Evolutionary conservation across 2,113 vertebrate genomes (phyloP), one percentile per base, ranked within the genome.

Genomic region (Nothobranchius furzeri): DNA sequence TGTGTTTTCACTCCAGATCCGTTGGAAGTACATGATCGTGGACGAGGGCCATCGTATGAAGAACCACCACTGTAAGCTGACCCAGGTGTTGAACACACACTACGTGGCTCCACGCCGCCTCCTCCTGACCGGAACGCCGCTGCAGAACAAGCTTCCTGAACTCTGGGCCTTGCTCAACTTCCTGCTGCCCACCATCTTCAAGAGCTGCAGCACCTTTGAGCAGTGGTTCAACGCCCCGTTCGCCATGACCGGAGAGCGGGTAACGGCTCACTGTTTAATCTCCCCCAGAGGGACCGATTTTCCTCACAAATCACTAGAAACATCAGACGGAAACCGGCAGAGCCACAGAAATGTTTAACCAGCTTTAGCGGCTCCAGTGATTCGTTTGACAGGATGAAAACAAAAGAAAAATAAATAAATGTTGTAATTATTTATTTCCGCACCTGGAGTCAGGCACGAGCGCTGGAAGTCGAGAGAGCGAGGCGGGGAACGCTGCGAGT

Each of bases 1-100:
- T 30, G 30, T 40, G 6, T 45, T 45, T 45, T 1, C 9, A 12
- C 3, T 9, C 0, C 77, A 99, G 97, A 97, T 99, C 76, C 96
- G 97, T 65, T 99, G 97, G 97, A 99, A 99, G 83, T 99, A 98
- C 82, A 99, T 99, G 97, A 98, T 99, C 0, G 97, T 99, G 69
- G 97, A 99, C 7, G 97, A 99, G 86, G 97, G 97, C 42, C 97
- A 99, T 85, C 94, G 97, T 14, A 99, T 99, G 97, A 99, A 99
- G 92, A 99, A 99, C 81, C 97, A 99, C 81, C 97, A 99, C 83
- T 99, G 97, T 77, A 99, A 98, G 78, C 88, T 99, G 87, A 99
- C 97, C 12, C 97, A 99, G 87, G 97, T 99, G 88, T 73, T 99
- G 77, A 99, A 99, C 83, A 98, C 97, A 1, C 97, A 99, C 81